phyloP scores from a whole-genome alignment of 2,888 invertebrate genomes.

The Aphodius sticticus region DNA sequence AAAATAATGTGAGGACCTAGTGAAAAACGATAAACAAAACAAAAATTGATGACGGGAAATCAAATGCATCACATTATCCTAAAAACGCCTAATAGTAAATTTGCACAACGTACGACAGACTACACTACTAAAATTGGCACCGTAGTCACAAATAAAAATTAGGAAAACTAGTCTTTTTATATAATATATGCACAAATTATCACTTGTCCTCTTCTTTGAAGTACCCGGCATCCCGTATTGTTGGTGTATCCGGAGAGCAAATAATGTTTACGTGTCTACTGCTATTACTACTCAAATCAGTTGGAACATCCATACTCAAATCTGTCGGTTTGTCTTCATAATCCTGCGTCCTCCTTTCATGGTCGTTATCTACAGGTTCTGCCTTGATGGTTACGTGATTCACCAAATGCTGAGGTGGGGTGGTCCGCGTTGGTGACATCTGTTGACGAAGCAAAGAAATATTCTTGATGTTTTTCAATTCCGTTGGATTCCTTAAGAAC shows the following conservation, averaged over 20 bases:
- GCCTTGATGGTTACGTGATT: slow-evolving; percentile 56
- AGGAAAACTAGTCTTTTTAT: slow-evolving; percentile 4
- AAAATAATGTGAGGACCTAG: slow-evolving; percentile 30
- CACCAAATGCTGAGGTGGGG: slow-evolving; percentile 47
- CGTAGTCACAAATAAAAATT: slow-evolving; percentile 28
- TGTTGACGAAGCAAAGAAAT: slow-evolving; percentile 87
- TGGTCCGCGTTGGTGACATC: slow-evolving; percentile 69
- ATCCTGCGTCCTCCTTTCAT: slow-evolving; percentile 46
- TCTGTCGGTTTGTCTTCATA: slow-evolving; percentile 62
- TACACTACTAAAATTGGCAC: slow-evolving; percentile 41
- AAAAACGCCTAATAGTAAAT: slow-evolving; percentile 35
- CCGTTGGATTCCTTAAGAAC: slow-evolving; percentile 91
- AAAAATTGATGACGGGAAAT: not conserved
- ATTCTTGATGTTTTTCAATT: slow-evolving; percentile 93
- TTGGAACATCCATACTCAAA: slow-evolving; percentile 58
- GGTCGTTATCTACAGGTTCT: slow-evolving; percentile 62
- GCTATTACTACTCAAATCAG: slow-evolving; percentile 56
- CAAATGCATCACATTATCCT: slow-evolving; percentile 31
- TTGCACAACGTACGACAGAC: slow-evolving; percentile 32
- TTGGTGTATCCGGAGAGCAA: slow-evolving; percentile 58
- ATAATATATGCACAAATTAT: slow-evolving; percentile 32
- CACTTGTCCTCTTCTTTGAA: slow-evolving; percentile 41
- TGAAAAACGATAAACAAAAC: not conserved
- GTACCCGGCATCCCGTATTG: slow-evolving; percentile 43
- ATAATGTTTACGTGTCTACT: slow-evolving; percentile 57